Percentiles rank a stretch among this genome's conserved stretches.
Conservation (phyloP, 2,113 vertebrate genomes). For the Rynchops niger region DNA sequence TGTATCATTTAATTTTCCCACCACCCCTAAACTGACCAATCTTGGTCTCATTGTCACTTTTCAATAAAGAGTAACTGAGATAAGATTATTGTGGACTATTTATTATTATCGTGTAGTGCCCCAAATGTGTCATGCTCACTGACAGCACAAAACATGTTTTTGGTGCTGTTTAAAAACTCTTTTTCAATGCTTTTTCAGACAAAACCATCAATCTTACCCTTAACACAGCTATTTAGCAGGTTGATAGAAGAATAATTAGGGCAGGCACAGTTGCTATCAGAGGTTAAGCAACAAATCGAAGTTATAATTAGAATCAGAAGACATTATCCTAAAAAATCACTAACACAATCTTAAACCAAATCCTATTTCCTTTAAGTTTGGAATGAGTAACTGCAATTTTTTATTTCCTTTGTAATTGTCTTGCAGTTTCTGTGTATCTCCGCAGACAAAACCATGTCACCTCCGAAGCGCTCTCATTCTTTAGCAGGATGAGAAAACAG, state of each 20-base stretch:
- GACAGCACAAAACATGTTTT: neutral
- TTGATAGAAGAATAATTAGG: neutral
- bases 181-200: neutral
- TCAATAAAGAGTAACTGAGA: neutral
- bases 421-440: neutral
- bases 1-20: neutral
- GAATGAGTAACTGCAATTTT: neutral
- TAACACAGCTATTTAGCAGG: neutral
- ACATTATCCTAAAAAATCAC: neutral
- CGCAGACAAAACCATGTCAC: neutral
- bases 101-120: neutral
- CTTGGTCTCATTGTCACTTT: neutral
- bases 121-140: neutral
- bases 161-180: neutral
- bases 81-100: neutral
- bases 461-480: neutral
- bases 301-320: neutral
- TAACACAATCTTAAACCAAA: neutral
- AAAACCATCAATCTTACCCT: neutral
- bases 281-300: neutral
- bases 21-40: neutral
- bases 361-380: neutral
- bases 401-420: neutral
- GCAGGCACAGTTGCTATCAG: neutral
- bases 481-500: neutral